Conservation (phyloP, 2,888 invertebrate genomes). For the Lithophane ornitopus region DNA sequence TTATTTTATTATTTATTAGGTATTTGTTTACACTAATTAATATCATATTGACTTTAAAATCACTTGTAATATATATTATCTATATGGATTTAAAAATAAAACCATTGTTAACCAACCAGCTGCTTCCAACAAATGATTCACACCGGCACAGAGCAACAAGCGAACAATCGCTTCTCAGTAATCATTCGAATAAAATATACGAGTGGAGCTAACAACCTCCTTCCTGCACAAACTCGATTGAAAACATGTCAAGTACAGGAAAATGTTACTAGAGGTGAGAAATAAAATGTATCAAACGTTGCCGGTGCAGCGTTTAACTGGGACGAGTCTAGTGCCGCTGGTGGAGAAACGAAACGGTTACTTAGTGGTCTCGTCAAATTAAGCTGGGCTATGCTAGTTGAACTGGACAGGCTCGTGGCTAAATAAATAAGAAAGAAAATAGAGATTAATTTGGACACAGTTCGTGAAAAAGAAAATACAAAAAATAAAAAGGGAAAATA, state of each 20-base stretch:
- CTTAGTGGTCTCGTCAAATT: background rate
- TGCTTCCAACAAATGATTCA: slow-evolving; percentile 27
- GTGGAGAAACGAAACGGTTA: background rate
- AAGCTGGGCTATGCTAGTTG: background rate
- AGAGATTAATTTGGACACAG: too few relatives aligned
- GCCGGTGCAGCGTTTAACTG: slow-evolving; percentile 21
- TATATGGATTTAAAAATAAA: background rate
- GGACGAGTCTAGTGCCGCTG: background rate
- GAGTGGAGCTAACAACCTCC: slow-evolving; percentile 57
- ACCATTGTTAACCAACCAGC: background rate
- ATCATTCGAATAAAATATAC: slow-evolving; percentile 56
- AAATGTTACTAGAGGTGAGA: slow-evolving; percentile 56
- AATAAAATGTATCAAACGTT: slow-evolving; percentile 49
- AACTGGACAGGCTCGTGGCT: too few relatives aligned
- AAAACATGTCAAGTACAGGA: slow-evolving; percentile 61
- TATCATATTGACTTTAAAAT: background rate
- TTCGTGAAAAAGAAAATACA: too few relatives aligned
- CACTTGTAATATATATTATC: background rate
- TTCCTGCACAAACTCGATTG: slow-evolving; percentile 58
- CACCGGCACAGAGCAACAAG: slow-evolving; percentile 38
- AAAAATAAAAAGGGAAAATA: too few relatives aligned
- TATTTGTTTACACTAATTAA: too few relatives aligned
- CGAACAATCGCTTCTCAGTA: slow-evolving; percentile 45
- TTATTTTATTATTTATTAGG: background rate
- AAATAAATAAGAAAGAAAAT: too few relatives aligned